A percentile compares a stretch with the other conserved stretches of the same genome.
Evolutionary conservation across 23 tunicate genomes (phyloP).

Genomic region (Styela clava): DNA sequence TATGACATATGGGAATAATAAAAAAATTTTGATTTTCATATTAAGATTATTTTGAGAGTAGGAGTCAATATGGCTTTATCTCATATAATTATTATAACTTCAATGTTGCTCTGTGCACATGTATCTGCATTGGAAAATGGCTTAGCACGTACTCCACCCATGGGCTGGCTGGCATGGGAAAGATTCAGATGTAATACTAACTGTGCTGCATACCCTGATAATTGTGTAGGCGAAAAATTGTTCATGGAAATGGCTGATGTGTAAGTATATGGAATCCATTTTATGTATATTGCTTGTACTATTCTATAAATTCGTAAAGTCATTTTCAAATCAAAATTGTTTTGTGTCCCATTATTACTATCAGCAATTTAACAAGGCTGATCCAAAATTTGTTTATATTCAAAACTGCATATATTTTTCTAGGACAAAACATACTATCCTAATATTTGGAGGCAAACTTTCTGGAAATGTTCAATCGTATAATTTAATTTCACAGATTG

Average conservation of each 20-base stretch:
- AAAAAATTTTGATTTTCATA: too few species aligned
- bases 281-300: too few species aligned
- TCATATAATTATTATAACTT: too few species aligned
- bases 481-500: too few species aligned
- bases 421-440: too few species aligned
- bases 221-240: slow-evolving; percentile 81
- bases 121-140: slow-evolving; percentile 59
- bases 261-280: slow-evolving; percentile 20
- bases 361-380: not conserved
- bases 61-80: too few species aligned
- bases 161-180: slow-evolving; percentile 99
- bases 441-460: too few species aligned
- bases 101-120: not conserved
- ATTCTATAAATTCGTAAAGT: too few species aligned
- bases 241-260: slow-evolving; percentile 85
- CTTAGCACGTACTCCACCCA: slow-evolving; percentile 83
- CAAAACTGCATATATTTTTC: too few species aligned
- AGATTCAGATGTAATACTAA: slow-evolving; percentile 85
- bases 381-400: not conserved
- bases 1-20: too few species aligned
- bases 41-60: too few species aligned
- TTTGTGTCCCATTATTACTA: not conserved
- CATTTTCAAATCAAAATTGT: not conserved
- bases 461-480: too few species aligned
- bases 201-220: slow-evolving; percentile 61